These are phyloP conservation scores for Cyprinodon tularosa DNA, from an alignment of 2,113 vertebrate genomes.

Conservation along the genomic window DNA sequence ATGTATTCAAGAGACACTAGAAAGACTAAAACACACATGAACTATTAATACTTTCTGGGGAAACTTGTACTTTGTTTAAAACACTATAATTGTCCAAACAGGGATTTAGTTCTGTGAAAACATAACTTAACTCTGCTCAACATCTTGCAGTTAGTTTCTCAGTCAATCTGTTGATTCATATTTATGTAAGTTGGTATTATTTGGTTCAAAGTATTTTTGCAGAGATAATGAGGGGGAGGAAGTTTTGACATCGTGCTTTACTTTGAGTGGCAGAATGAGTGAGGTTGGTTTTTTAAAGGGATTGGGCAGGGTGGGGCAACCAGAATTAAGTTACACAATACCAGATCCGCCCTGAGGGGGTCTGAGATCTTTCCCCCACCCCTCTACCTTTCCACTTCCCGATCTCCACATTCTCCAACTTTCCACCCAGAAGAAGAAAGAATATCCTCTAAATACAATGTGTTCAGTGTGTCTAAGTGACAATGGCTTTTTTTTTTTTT, in stretches of 20 bases:
- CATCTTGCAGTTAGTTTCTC: not conserved
- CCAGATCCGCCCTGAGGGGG: conserved; percentile 63
- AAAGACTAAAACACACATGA: not conserved
- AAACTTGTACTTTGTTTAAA: not conserved
- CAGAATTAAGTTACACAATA: conserved; percentile 73
- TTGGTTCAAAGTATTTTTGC: conserved; percentile 14
- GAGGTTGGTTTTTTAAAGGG: conserved; percentile 54
- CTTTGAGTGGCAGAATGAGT: conserved; percentile 30
- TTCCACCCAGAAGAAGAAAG: conserved; percentile 34
- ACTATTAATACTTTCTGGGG: not conserved
- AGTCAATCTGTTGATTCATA: not conserved
- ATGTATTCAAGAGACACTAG: not conserved
- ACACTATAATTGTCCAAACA: not conserved
- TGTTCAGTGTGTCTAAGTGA: conserved; percentile 55
- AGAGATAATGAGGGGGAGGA: conserved; percentile 23
- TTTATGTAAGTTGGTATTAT: not conserved
- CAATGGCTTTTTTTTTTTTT: conserved; percentile 45
- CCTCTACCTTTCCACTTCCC: conserved; percentile 51
- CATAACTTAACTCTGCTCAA: not conserved
- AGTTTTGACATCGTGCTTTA: conserved; percentile 23
- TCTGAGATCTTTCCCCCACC: conserved; percentile 60
- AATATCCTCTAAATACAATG: conserved; percentile 45
- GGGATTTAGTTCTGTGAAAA: not conserved
- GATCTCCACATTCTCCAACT: conserved; percentile 43
- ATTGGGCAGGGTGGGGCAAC: conserved; percentile 71